Evolutionary conservation across 2,113 vertebrate species (phyloP).

Genomic region (Scopus umbretta): DNA sequence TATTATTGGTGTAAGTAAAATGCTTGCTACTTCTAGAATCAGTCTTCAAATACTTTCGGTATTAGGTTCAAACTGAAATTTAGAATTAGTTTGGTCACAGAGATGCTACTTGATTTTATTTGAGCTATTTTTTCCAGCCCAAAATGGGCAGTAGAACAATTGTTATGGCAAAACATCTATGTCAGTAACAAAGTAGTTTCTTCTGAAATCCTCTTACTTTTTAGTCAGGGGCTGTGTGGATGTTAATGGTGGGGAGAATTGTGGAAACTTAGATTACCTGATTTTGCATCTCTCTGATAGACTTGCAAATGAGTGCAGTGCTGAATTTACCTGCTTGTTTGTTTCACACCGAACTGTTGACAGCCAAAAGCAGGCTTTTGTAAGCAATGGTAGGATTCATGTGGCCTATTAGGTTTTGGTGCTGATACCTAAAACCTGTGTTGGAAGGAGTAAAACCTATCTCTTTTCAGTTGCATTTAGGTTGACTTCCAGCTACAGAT

Average conservation of each 20-base stretch:
- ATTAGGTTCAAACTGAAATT: neutral
- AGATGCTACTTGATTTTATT: neutral
- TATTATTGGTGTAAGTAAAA: conserved; percentile 92
- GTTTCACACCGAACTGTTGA: neutral
- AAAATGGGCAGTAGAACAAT: neutral
- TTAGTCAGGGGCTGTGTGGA: neutral
- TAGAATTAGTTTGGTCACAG: neutral
- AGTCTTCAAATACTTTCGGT: neutral
- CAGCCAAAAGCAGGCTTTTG: neutral
- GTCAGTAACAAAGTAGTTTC: neutral
- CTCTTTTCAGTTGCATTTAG: neutral
- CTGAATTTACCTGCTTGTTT: neutral
- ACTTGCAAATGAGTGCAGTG: neutral
- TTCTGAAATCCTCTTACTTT: neutral
- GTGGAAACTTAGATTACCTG: neutral
- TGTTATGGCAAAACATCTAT: neutral
- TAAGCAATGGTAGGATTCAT: neutral
- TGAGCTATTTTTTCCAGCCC: neutral
- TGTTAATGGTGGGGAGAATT: neutral
- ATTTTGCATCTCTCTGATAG: neutral
- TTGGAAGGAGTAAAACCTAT: neutral
- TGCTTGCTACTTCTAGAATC: neutral
- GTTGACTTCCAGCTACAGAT: neutral
- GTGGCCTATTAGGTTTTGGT: neutral
- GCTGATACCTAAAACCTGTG: neutral